Conservation (phyloP, 1,140 invertebrate species). For the Delia radicum region DNA sequence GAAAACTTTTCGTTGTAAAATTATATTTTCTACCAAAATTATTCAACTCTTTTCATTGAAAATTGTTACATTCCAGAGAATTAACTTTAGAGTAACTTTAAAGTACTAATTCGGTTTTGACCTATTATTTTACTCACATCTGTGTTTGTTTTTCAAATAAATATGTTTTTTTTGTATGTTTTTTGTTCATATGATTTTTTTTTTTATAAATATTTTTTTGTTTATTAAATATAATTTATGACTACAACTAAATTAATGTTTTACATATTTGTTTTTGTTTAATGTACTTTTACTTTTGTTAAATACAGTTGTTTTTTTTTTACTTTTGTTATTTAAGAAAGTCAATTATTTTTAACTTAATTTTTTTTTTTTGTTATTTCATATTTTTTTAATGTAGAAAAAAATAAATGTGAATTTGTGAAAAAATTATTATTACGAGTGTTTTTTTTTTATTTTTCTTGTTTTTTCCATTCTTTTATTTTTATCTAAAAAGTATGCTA, state of each 20-base stretch:
- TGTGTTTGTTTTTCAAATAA: no score
- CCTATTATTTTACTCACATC: no score
- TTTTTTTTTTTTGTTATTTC: background rate
- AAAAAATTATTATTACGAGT: background rate
- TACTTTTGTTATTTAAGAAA: background rate
- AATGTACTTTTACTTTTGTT: background rate
- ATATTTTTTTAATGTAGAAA: background rate
- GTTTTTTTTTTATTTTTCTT: background rate
- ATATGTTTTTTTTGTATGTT: background rate
- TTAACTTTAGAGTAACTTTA: no score
- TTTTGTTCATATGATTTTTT: background rate
- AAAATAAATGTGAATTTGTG: background rate
- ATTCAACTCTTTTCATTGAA: no score
- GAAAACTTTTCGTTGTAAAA: no score
- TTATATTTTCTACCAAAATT: no score
- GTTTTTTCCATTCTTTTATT: background rate
- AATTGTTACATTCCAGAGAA: no score
- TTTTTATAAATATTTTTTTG: conserved; percentile 15
- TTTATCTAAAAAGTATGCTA: conserved; percentile 17
- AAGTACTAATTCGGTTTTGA: no score
- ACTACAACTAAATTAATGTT: conserved; percentile 19
- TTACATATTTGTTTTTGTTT: background rate
- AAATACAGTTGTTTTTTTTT: background rate
- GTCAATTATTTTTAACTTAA: background rate
- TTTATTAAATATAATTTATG: conserved; percentile 24